Evolutionary conservation across 64 coral and sea anemone species (phyloP), one percentile per base, ranked within the genome.

Genomic region (Hydrozoanthus tunicans): DNA sequence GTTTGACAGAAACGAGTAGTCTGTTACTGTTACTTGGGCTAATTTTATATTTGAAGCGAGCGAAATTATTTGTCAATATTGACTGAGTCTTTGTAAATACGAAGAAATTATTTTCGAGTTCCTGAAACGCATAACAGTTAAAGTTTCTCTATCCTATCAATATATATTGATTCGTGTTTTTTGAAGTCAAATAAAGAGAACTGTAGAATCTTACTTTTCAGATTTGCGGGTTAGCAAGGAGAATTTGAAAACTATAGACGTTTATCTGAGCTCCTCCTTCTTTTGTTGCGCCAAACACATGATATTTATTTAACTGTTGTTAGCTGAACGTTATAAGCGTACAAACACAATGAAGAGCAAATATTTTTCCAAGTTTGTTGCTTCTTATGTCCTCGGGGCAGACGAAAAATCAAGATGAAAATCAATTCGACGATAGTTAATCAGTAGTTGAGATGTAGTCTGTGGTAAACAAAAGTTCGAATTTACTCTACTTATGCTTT

Each of bases 401-500:
- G 23, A 88, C 24, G 70, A 9, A 59, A 73, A 88, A 88, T 75
- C 55, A 88, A 88, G 69, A 88, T 88, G 84, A 88, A 88, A 88
- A 88, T 88, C 84, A 88, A 88, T 88, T 88, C 84, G 84, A 88
- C 84, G 60, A 67, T 88, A 55, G 20, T 75, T 88, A 75, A 88
- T 88, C 84, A 88, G 84, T 60, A 88, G 84, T 73, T 59, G 84
- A 88, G 84, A 74, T 88, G 43, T 60, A 73, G 70, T 88, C 74
- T 70, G 53, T 60, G 26, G 43, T 64, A 91, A 94, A 94, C 93
- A 94, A 94, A 94, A 94, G 93, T 94, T 73, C 93, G 77, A 91
- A 94, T 94, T 94, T 90, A 76, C 64, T 81, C 92, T 82, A 94
- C 93, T 94, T 94, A 90, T 70, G 79, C 89, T 83, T 90, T 94